Conservation (phyloP, 92 coral and sea anemone species). For the Chrysogorgia sp. region DNA sequence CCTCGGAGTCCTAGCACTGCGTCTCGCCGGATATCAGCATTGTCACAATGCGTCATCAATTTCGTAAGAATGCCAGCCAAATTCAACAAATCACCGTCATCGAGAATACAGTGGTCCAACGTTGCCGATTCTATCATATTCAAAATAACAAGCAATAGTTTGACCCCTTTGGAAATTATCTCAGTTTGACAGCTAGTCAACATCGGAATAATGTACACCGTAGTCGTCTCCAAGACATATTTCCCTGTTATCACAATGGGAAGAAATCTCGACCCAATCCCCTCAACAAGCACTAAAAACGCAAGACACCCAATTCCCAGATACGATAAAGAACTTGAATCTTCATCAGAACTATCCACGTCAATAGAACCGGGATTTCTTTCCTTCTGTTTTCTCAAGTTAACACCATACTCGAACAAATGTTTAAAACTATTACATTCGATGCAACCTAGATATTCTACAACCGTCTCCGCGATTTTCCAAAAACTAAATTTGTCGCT, state of each 20-base stretch:
- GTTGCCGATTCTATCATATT: neutral
- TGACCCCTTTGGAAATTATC: slow-evolving; percentile 14
- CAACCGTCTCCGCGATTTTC: slow-evolving; percentile 7
- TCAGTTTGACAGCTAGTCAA: neutral
- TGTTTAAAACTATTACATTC: slow-evolving; percentile 26
- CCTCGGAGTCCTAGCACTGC: slow-evolving; percentile 6
- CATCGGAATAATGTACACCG: slow-evolving; percentile 5
- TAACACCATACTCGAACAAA: slow-evolving; percentile 29
- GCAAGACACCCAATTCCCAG: slow-evolving; percentile 31
- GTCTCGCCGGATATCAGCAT: slow-evolving; percentile 13
- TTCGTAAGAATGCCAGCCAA: neutral
- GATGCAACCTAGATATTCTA: slow-evolving; percentile 10
- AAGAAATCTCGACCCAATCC: neutral
- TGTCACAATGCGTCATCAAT: slow-evolving; percentile 28
- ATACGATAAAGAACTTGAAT: neutral
- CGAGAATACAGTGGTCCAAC: neutral
- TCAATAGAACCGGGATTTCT: neutral
- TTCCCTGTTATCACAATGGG: slow-evolving; percentile 23
- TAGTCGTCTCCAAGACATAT: slow-evolving; percentile 5
- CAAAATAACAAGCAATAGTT: slow-evolving; percentile 4
- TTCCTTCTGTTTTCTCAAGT: neutral
- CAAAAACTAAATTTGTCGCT: neutral
- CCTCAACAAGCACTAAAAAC: neutral
- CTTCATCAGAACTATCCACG: slow-evolving; percentile 5
- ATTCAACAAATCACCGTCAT: neutral